Conservation (phyloP, 1,140 invertebrate genomes). For the Asobara japonica region DNA sequence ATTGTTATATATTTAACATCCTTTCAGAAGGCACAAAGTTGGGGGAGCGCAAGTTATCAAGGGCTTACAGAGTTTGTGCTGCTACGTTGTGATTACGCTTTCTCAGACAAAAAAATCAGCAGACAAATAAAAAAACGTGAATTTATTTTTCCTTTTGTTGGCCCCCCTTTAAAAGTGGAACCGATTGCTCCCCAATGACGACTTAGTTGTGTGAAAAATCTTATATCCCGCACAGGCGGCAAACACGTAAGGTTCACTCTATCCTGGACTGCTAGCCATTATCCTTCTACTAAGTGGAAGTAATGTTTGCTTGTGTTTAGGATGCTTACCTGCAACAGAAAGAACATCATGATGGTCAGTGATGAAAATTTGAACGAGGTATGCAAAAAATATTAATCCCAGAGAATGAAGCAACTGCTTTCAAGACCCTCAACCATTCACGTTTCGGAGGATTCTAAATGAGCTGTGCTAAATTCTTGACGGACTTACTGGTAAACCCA, state of each 20-base stretch:
- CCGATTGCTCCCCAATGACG: neutral
- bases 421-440: too few species aligned
- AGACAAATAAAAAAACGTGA: neutral
- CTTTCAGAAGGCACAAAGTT: conserved; percentile 6
- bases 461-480: too few species aligned
- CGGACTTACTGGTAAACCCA: too few species aligned
- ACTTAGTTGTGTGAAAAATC: neutral
- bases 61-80: neutral
- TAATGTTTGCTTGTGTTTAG: neutral
- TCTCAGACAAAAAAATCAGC: neutral
- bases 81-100: neutral
- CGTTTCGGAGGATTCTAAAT: too few species aligned
- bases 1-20: conserved; percentile 1
- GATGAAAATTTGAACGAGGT: too few species aligned
- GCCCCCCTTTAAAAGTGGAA: neutral
- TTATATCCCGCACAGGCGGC: neutral
- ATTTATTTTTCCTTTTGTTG: neutral
- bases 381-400: too few species aligned
- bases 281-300: neutral
- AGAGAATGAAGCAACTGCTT: too few species aligned
- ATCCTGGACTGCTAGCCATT: neutral
- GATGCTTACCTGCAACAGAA: neutral
- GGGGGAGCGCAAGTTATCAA: neutral
- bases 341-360: too few species aligned
- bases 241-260: neutral